Evolutionary conservation across 2,113 vertebrate species (phyloP), one percentile per base, ranked within the genome.

Genomic region (Protomyctophum bolini): DNA sequence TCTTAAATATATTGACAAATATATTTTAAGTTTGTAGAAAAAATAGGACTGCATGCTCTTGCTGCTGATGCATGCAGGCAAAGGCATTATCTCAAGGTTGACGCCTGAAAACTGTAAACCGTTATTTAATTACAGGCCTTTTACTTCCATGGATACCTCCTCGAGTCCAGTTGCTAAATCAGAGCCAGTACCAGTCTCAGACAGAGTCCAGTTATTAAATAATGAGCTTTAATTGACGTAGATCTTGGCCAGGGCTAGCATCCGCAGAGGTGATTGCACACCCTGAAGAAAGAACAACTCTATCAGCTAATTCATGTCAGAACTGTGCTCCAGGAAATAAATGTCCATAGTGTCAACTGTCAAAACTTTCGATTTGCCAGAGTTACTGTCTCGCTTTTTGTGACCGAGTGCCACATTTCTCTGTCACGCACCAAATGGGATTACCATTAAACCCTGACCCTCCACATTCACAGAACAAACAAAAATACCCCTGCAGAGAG

Each of bases 351-450:
- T 73, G 58, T 69, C 45, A 61, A 52, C n/a, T 73, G 58, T 69
- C 45, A 61, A 62, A 82, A 72, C 65, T 65, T 72, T 77, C 79
- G 55, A 68, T 85, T 81, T 66, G 75, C 61, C 12, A 51, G 66
- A 29, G 56, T 61, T 67, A 41, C 63, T 75, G 54, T 75, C 67
- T 46, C 29, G 49, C 59, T 67, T 57, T 48, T 61, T 48, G 63
- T 58, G 60, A 72, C 81, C 70, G 61, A 63, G 72, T 79, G 77
- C 77, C 69, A 63, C 29, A 66, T 45, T 72, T 79, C 77, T 11
- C 75, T 21, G 64, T 78, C 75, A 58, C 49, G 59, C 71, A 57
- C 58, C 77, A 63, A 85, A 68, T 62, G 81, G 81, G 82, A 85
- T 84, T 86, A 78, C 59, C 62, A 62, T 21, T 70, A 84, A 82